Evolutionary conservation across 2,113 vertebrate species (phyloP), one percentile per base, ranked within the genome.

Genomic region (Siniperca knerii): DNA sequence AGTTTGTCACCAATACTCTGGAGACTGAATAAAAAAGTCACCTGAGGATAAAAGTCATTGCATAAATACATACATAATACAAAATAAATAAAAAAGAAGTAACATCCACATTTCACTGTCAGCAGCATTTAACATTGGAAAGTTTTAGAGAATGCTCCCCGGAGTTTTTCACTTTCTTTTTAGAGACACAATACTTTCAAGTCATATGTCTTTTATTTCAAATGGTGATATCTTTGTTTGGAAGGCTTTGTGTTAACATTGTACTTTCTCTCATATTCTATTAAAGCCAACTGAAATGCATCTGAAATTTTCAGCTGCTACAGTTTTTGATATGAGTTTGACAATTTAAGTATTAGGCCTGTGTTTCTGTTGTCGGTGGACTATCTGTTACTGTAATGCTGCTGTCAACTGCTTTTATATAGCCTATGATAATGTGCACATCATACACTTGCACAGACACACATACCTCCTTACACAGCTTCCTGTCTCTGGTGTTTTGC

Each of bases 401-500:
- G 71, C 84, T 81, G 88, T 90, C 79, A 79, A 52, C 79, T 81
- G 21, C 71, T 84, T 79, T 85, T 65, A 64, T 68, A 82, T n/a
- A 37, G 77, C 52, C 50, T 72, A 78, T 67, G 78, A 87, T 83
- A 82, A 81, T 78, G 44, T 37, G 67, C 58, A 46, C 64, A 69
- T 61, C 42, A 72, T 60, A 67, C 73, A 55, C 69, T 18, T 57
- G 23, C 48, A 25, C 77, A 42, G 20, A 62, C 75, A 85, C 65
- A 69, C 68, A 60, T 71, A 48, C 78, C 68, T 81, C 84, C 83
- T 80, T 71, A 75, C 85, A 90, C 84, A 80, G 82, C 79, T 89
- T 90, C 93, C 92, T 92, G 86, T 91, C 79, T 88, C 72, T 83
- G 57, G 68, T 79, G 90, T 91, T 94, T 84, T 93, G 92, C 92